A percentile compares a stretch with the other conserved stretches of the same genome.
These are phyloP conservation scores for Drosophila baimaii DNA, from an alignment of 1,140 invertebrate genomes.

Conservation along the genomic window DNA sequence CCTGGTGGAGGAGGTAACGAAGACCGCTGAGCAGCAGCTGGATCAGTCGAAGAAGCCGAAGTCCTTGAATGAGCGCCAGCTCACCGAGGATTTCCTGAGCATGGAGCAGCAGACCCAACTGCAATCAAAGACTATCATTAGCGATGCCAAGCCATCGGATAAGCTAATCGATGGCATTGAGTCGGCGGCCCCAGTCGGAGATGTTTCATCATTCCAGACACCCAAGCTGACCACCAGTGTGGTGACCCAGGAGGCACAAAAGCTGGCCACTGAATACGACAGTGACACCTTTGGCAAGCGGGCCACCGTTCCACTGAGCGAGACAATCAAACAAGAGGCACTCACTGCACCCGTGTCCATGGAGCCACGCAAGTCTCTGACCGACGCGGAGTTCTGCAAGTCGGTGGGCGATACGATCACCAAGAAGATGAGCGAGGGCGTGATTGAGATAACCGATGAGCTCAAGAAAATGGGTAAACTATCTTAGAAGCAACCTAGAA, in stretches of 20 bases:
- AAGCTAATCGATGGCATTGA: constrained; percentile 69
- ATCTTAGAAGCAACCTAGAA: background rate
- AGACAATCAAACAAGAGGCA: constrained; percentile 50
- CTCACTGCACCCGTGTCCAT: constrained; percentile 58
- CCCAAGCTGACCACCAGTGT: constrained; percentile 66
- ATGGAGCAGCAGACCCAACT: constrained; percentile 70
- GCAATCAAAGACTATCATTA: constrained; percentile 21
- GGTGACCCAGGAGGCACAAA: constrained; percentile 55
- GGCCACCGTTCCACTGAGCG: constrained; percentile 51
- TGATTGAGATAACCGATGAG: constrained; percentile 80
- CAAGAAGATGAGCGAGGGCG: constrained; percentile 83
- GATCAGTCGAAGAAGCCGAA: constrained; percentile 16
- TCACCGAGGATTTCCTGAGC: constrained; percentile 70
- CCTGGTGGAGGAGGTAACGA: constrained; percentile 34
- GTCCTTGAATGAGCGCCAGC: constrained; percentile 48
- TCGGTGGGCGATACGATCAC: constrained; percentile 82
- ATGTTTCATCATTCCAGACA: constrained; percentile 51
- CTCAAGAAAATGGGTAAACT: constrained; percentile 70
- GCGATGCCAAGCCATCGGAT: constrained; percentile 6
- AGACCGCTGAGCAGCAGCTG: constrained; percentile 20
- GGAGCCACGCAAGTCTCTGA: constrained; percentile 80
- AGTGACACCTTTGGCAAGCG: constrained; percentile 50
- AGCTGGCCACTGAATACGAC: constrained; percentile 44
- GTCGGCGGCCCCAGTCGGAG: constrained; percentile 66
- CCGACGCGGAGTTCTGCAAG: constrained; percentile 83